A percentile compares a stretch with the other conserved stretches of the same genome.
phyloP scores from a whole-genome alignment of 2,113 vertebrate species.

The Cynocephalus volans region DNA sequence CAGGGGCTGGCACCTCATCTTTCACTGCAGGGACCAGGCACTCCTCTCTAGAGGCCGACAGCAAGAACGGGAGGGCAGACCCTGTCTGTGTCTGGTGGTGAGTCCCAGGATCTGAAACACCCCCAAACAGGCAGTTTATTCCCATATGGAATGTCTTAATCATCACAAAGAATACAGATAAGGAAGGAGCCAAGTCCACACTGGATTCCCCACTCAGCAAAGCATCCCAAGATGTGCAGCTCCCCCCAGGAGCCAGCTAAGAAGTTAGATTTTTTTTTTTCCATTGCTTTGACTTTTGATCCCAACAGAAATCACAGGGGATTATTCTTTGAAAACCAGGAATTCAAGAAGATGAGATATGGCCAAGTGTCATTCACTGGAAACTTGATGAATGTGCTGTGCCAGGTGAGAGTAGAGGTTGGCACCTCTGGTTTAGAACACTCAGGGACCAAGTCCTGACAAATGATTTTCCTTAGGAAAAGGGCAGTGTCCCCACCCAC shows the following conservation, averaged over 20 bases:
- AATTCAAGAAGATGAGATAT: neutral
- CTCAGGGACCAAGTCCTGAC: neutral
- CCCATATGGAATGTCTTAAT: neutral
- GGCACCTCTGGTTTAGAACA: neutral
- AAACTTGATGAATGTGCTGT: neutral
- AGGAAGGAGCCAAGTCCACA: neutral
- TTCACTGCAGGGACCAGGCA: neutral
- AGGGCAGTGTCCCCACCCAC: neutral
- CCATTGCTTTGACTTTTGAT: neutral
- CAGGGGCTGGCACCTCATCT: neutral
- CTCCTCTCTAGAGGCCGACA: neutral
- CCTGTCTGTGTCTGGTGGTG: neutral
- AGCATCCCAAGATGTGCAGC: neutral
- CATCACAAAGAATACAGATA: neutral
- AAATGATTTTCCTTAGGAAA: neutral
- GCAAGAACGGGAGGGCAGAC: neutral
- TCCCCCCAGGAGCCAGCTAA: neutral
- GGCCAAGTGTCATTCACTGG: neutral
- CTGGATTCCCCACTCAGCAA: neutral
- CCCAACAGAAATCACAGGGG: neutral
- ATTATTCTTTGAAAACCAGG: conserved; percentile 24
- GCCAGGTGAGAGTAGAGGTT: neutral
- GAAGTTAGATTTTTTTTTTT: neutral
- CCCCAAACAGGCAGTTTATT: neutral
- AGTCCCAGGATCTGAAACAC: neutral